Base-by-base conservation (phyloP, 1,140 invertebrate genomes). In the Sinonovacula constricta region DNA sequence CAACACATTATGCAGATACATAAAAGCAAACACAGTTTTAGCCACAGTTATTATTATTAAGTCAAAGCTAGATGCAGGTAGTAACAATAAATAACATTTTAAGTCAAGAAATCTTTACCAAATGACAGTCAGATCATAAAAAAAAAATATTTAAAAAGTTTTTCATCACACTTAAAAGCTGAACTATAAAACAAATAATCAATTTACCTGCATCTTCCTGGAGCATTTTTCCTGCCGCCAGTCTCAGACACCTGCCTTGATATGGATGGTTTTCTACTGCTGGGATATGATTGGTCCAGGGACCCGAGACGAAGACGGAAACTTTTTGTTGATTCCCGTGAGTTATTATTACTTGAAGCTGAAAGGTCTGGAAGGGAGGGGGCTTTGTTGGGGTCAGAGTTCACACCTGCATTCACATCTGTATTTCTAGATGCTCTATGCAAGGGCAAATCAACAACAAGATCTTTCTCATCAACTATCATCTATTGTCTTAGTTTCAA, bases 401-500 rank as follows among this genome's bases (percentile, higher is more conserved):
- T n/a, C n/a, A n/a, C n/a, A n/a, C n/a, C n/a, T n/a, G n/a, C n/a
- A n/a, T n/a, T n/a, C n/a, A n/a, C n/a, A n/a, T n/a, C n/a, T n/a
- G n/a, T n/a, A n/a, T n/a, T n/a, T n/a, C n/a, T n/a, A n/a, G n/a
- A n/a, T n/a, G n/a, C n/a, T n/a, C n/a, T n/a, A 18, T 18, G 34
- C 1, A 24, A 7, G 2, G 54, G 65, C 26, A 78, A 39, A 26
- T 68, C 65, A 33, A 83, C 62, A 24, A 87, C 77, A 36, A 72
- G n/a, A 45, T 86, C 81, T 22, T 82, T 80, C 39, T 77, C 80
- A 31, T 81, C 82, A 24, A 86, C n/a, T 22, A 31, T 87, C 83
- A 81, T 86, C 86, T 56, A 87, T 86, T 0, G 84, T 85, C 72
- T 86, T 84, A 10, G 74, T 80, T 78, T 86, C 83, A 10, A 81